Conservation (phyloP, 2,113 vertebrate genomes). For the Ancistrus triradiatus region DNA sequence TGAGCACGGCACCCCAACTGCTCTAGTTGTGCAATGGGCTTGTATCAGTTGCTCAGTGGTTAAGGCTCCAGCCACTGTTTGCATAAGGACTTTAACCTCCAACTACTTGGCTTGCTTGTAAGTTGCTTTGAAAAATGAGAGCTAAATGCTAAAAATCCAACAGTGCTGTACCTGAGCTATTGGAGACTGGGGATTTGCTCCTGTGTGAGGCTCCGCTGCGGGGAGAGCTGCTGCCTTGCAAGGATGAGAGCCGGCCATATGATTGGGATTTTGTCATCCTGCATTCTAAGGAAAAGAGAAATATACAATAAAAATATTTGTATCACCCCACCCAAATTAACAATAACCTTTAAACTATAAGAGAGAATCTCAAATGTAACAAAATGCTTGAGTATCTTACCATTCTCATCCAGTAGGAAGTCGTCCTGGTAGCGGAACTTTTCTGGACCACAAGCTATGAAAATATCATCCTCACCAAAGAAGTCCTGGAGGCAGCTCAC, state of each 20-base stretch:
- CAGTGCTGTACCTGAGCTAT: constrained; percentile 79
- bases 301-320: too few species aligned
- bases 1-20: too few species aligned
- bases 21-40: too few species aligned
- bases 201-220: constrained; percentile 81
- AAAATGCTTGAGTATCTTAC: constrained; percentile 57
- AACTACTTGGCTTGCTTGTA: too few species aligned
- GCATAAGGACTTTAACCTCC: too few species aligned
- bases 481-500: constrained; percentile 95
- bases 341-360: too few species aligned
- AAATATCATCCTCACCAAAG: constrained; percentile 96
- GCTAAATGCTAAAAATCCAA: too few species aligned
- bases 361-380: neutral
- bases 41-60: too few species aligned
- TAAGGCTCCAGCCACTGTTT: too few species aligned
- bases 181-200: constrained; percentile 94
- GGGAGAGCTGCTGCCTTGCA: constrained; percentile 79
- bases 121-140: too few species aligned
- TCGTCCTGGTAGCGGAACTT: constrained; percentile 99
- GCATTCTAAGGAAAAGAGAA: constrained; percentile 73
- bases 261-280: constrained; percentile 92
- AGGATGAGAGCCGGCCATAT: constrained; percentile 86
- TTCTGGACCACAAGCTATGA: constrained; percentile 97
- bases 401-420: constrained; percentile 94
- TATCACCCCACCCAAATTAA: too few species aligned